Evolutionary conservation across 2,888 invertebrate species (phyloP).

Genomic region (Cremastinae sp.): DNA sequence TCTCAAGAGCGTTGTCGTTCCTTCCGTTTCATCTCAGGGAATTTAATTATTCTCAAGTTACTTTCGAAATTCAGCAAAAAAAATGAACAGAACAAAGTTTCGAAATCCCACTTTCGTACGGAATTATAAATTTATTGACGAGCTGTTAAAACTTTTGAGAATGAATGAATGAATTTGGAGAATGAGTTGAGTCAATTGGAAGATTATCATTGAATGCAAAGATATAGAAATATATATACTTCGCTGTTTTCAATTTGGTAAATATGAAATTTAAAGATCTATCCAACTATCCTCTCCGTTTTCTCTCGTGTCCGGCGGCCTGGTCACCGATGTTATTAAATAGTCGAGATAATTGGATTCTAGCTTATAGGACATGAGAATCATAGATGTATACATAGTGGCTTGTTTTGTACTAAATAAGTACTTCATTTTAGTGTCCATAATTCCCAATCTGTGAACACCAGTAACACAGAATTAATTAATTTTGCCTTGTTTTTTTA

Average conservation of each 20-base stretch:
- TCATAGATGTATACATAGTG: constrained; percentile 74
- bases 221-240: background rate
- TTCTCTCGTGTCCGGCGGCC: constrained; percentile 46
- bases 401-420: constrained; percentile 72
- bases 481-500: too few relatives aligned
- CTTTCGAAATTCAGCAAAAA: constrained; percentile 12
- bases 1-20: constrained; percentile 85
- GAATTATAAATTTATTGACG: background rate
- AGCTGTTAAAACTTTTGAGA: background rate
- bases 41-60: constrained; percentile 24
- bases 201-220: too few relatives aligned
- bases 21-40: constrained; percentile 44
- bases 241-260: background rate
- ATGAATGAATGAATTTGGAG: too few relatives aligned
- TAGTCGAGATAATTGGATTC: constrained; percentile 74
- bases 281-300: constrained; percentile 1
- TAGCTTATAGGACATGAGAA: constrained; percentile 76
- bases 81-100: background rate
- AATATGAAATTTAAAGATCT: background rate
- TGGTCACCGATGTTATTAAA: constrained; percentile 66
- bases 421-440: constrained; percentile 70
- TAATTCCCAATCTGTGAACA: constrained; percentile 71
- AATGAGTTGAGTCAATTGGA: too few relatives aligned
- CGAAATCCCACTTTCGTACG: background rate
- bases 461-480: background rate